Evolutionary conservation across 2,797 vertebrate species (phyloP), one percentile per base, ranked within the genome.

Genomic region (Xenops minutus): DNA sequence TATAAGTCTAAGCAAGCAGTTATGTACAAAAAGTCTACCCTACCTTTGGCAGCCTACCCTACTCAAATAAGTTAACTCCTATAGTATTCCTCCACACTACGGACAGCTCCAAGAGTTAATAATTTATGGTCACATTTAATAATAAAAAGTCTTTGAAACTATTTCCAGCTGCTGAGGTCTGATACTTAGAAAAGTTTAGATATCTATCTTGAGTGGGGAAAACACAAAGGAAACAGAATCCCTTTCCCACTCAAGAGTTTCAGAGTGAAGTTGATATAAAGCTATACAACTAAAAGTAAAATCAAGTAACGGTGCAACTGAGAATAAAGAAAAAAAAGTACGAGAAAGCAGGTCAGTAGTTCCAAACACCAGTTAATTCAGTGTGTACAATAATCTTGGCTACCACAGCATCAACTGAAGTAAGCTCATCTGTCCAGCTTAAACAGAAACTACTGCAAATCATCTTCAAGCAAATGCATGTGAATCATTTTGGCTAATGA

Each of bases 401-500:
- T 67, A 92, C 44, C 51, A 52, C 69, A 73, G 56, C 27, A 43
- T 7, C 7, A 72, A 81, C 0, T 14, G 0, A 41, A 88, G 10
- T 11, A 77, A 88, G 4, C 29, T 87, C 52, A 75, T 78, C 36
- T 55, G 49, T 37, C 56, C 75, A 68, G 22, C 36, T 79, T 78
- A 61, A 74, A 59, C 0, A 0, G 41, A 81, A 88, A 72, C 10
- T 14, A 41, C 34, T 36, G 7, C 73, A 89, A 74, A 49, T 16
- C 18, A 52, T 80, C 51, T 66, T 52, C 49, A 61, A 82, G 54
- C 52, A 88, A 95, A 88, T 3, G n/a, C 19, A 34, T 29, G 30
- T 67, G 89, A 74, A 64, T 89, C 81, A 74, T 94, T 94, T 72
- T 48, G 89, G 63, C 52, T 96, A 88, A 88, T 74, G 68, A 86